Evolutionary conservation across 2,797 vertebrate genomes (phyloP), one percentile per base, ranked within the genome.

Genomic region (Megaceryle alcyon): DNA sequence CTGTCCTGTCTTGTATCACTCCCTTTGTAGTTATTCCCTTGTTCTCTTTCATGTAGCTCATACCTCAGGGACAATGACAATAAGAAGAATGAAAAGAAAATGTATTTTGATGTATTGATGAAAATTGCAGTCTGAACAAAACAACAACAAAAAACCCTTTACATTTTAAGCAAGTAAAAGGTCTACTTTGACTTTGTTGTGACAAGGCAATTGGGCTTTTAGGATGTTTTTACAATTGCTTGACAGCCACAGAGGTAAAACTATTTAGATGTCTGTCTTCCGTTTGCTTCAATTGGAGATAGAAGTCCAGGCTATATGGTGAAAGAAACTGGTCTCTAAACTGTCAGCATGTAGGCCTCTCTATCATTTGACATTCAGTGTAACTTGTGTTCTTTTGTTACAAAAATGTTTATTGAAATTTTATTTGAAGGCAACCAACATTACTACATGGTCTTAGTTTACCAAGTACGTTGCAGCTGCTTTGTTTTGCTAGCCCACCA

Each of bases 1-100:
- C 19, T 66, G 39, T 76, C 90, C 64, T 92, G 60, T 92, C 73
- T 84, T 94, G 72, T 17, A 51, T 95, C 73, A 44, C 31, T 94
- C 88, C 86, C 83, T 97, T 93, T 73, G 61, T 70, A 78, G 61
- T 81, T 73, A n/a, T 72, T 78, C 35, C 57, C 25, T 81, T 84
- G 84, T 46, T 96, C 23, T 83, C 68, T 94, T 95, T 91, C 75
- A 66, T 69, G 71, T 69, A 85, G 64, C 41, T 88, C 59, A 29
- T 66, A 64, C 20, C 16, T 49, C 3, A 2, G 46, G 59, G 63
- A 79, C 54, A 85, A 35, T 11, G 22, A 16, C 43, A 65, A 49
- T 3, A 56, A 69, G 39, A 82, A 92, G 51, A 95, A 87, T 46
- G 29, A 75, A 82, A 91, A 94, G 26, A 73, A 91, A 94, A 84